Evolutionary conservation across 2,888 invertebrate species (phyloP).

Genomic region (Phalangium opilio): DNA sequence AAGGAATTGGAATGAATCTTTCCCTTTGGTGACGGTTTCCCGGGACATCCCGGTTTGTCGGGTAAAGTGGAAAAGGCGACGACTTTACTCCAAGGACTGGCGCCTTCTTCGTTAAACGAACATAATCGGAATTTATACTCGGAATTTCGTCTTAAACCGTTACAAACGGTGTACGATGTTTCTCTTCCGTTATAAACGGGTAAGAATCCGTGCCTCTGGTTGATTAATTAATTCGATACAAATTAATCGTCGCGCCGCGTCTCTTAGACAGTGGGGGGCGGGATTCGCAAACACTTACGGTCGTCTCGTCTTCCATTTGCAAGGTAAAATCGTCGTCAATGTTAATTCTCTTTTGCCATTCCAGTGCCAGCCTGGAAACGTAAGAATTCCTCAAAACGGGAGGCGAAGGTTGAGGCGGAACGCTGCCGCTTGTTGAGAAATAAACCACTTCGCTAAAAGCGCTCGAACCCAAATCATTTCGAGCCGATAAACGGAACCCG

Average conservation of each 20-base stretch:
- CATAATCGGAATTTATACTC: conserved; percentile 59
- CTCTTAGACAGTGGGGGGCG: too few relatives aligned
- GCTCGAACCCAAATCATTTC: conserved; percentile 54
- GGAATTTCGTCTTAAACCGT: conserved; percentile 52
- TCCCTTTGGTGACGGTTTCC: conserved; percentile 61
- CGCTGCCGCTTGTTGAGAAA: conserved; percentile 56
- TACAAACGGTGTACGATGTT: conserved; percentile 44
- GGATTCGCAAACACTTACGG: conserved; percentile 10
- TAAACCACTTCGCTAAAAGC: conserved; percentile 29
- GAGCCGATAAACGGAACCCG: conserved; percentile 63
- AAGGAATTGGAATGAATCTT: conserved; percentile 64
- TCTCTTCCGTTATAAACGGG: conserved; percentile 65
- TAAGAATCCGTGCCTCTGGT: conserved; percentile 58
- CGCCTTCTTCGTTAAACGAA: conserved; percentile 67
- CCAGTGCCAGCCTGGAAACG: conserved; percentile 47
- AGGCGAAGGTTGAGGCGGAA: conserved; percentile 60
- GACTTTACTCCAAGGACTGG: conserved; percentile 65
- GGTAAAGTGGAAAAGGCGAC: conserved; percentile 61
- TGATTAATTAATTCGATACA: too few relatives aligned
- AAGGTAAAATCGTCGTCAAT: conserved; percentile 60
- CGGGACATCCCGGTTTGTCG: conserved; percentile 59
- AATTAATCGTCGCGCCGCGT: too few relatives aligned
- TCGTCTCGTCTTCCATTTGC: conserved; percentile 54
- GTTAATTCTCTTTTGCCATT: conserved; percentile 56
- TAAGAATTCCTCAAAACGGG: conserved; percentile 50